These are phyloP conservation scores for Brachyistius frenatus DNA, from an alignment of 2,113 vertebrate genomes.

Conservation along the genomic window DNA sequence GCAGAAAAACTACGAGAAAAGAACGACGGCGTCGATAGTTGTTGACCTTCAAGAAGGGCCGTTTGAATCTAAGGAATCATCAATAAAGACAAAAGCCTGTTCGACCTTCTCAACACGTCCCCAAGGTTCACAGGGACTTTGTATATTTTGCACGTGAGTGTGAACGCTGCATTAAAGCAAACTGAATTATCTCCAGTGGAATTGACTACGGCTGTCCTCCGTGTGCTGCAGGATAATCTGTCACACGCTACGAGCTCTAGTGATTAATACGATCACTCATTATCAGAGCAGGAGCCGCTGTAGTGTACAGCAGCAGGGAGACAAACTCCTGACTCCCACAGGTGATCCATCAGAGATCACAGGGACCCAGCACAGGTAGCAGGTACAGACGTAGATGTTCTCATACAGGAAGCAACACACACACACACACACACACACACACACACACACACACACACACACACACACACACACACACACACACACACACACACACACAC, in stretches of 20 bases:
- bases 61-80: constrained; percentile 17
- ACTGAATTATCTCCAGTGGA: constrained; percentile 40
- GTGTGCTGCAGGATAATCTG: constrained; percentile 61
- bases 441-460: background rate
- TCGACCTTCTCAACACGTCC: background rate
- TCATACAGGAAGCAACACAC: background rate
- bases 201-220: constrained; percentile 59
- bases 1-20: constrained; percentile 11
- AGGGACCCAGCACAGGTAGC: constrained; percentile 5
- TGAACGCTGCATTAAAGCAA: constrained; percentile 13
- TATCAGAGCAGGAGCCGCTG: constrained; percentile 65
- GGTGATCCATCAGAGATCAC: constrained; percentile 78
- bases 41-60: constrained; percentile 32
- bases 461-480: background rate
- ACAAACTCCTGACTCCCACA: constrained; percentile 56
- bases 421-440: background rate
- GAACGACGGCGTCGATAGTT: background rate
- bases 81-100: constrained; percentile 20
- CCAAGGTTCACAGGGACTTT: constrained; percentile 18
- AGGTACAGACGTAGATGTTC: constrained; percentile 30
- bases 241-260: constrained; percentile 60
- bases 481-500: background rate
- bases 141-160: background rate
- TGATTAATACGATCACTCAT: constrained; percentile 79
- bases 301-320: constrained; percentile 43